Percentiles rank a stretch among this genome's conserved stretches.
Conservation (phyloP, 2,888 invertebrate genomes). For the Entomobrya multifasciata region DNA sequence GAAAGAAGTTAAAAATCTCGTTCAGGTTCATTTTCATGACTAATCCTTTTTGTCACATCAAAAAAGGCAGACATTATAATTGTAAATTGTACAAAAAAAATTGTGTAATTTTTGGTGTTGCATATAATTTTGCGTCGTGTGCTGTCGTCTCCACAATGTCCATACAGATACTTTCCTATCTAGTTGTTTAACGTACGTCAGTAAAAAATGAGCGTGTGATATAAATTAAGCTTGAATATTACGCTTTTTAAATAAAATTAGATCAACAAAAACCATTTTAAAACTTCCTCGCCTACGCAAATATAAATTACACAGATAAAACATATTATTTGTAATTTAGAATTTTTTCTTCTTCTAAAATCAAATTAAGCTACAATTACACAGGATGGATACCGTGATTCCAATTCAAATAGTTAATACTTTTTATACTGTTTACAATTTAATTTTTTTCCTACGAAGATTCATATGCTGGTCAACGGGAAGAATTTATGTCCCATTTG, state of each 20-base stretch:
- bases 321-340: background rate
- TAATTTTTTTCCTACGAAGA: background rate
- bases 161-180: background rate
- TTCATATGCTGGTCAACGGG: background rate
- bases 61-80: background rate
- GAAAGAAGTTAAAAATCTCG: conserved; percentile 4
- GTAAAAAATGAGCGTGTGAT: no score
- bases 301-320: conserved; percentile 41
- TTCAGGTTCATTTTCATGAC: conserved; percentile 26
- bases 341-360: no score
- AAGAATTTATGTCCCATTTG: conserved; percentile 79
- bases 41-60: background rate
- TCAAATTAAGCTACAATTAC: no score
- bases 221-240: conserved; percentile 40
- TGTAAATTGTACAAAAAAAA: no score
- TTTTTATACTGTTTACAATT: background rate
- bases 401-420: background rate
- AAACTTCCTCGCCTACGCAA: background rate
- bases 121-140: background rate
- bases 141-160: background rate
- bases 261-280: conserved; percentile 15
- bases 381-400: background rate
- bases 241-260: conserved; percentile 8
- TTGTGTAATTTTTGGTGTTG: background rate
- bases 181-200: no score